These are phyloP conservation scores for Drosophila anomelani DNA, from an alignment of 2,888 invertebrate genomes.

Conservation along the genomic window DNA sequence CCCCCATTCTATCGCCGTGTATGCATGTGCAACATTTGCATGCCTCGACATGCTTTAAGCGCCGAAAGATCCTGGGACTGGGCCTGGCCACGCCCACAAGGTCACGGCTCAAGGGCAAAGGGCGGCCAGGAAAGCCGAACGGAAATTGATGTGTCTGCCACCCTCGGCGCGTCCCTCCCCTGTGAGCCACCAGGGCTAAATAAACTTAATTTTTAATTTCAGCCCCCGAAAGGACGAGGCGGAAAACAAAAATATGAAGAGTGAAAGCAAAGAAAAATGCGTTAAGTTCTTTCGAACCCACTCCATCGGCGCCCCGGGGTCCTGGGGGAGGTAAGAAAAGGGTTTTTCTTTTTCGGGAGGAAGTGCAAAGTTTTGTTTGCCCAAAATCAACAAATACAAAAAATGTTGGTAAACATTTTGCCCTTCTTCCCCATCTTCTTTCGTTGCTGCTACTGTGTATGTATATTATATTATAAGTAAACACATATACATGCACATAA, in stretches of 20 bases:
- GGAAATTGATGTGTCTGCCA: conserved; percentile 37
- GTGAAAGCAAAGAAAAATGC: conserved; percentile 64
- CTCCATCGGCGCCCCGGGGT: background rate
- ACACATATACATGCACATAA: conserved; percentile 52
- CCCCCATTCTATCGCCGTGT: conserved; percentile 5
- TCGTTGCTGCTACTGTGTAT: conserved; percentile 39
- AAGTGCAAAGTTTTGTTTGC: conserved; percentile 73
- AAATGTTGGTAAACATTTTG: conserved; percentile 51
- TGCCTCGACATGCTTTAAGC: conserved; percentile 48
- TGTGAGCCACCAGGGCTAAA: conserved; percentile 27
- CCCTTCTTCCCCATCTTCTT: conserved; percentile 1
- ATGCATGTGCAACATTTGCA: conserved; percentile 71
- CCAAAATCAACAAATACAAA: conserved; percentile 71
- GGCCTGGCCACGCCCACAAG: conserved; percentile 54
- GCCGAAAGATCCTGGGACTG: conserved; percentile 12
- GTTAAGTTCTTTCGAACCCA: conserved; percentile 35
- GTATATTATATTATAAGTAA: conserved; percentile 74
- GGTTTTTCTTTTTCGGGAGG: conserved; percentile 46
- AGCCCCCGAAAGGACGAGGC: conserved; percentile 12
- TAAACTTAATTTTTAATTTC: conserved; percentile 72
- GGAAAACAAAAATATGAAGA: conserved; percentile 46
- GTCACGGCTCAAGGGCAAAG: conserved; percentile 63
- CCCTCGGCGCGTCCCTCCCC: background rate
- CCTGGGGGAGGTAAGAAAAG: conserved; percentile 52
- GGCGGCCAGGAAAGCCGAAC: conserved; percentile 1